Evolutionary conservation across 2,888 invertebrate species (phyloP).

Genomic region (Drosophila robusta): DNA sequence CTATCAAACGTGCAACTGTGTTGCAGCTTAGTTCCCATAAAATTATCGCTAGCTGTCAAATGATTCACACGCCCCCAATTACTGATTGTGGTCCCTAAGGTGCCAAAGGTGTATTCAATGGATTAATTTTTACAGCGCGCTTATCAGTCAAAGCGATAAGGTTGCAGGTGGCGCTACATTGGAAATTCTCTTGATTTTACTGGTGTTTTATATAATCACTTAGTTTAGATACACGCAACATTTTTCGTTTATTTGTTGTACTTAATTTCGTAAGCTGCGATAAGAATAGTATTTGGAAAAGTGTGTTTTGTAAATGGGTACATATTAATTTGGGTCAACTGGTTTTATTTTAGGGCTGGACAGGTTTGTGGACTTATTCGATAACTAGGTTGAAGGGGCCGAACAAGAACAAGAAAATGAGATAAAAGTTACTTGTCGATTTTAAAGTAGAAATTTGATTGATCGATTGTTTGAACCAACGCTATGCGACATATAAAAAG

Average conservation of each 20-base stretch:
- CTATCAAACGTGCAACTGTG: conserved; percentile 14
- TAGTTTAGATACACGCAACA: conserved; percentile 36
- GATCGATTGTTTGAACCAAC: conserved; percentile 24
- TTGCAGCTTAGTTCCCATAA: conserved; percentile 3
- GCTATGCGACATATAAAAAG: no score
- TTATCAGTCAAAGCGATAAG: conserved; percentile 66
- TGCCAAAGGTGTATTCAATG: conserved; percentile 19
- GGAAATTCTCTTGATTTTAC: conserved; percentile 9
- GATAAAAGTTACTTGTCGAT: no score
- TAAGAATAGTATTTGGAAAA: conserved; percentile 26
- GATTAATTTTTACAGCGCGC: conserved; percentile 40
- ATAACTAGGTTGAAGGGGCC: conserved; percentile 3
- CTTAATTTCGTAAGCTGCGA: conserved; percentile 13
- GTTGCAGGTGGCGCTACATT: conserved; percentile 21
- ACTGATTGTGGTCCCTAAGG: conserved; percentile 36
- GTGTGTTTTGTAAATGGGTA: neutral
- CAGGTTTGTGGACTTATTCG: conserved; percentile 1
- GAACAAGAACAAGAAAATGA: neutral
- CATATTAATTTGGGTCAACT: conserved; percentile 37
- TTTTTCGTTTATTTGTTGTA: conserved; percentile 18
- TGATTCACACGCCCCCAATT: conserved; percentile 66
- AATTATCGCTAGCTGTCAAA: conserved; percentile 18
- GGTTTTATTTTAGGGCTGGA: neutral
- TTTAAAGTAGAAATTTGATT: conserved; percentile 18
- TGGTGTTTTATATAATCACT: conserved; percentile 33